Evolutionary conservation across 2,113 vertebrate genomes (phyloP), one percentile per base, ranked within the genome.

Genomic region (Cranoglanis bouderius): DNA sequence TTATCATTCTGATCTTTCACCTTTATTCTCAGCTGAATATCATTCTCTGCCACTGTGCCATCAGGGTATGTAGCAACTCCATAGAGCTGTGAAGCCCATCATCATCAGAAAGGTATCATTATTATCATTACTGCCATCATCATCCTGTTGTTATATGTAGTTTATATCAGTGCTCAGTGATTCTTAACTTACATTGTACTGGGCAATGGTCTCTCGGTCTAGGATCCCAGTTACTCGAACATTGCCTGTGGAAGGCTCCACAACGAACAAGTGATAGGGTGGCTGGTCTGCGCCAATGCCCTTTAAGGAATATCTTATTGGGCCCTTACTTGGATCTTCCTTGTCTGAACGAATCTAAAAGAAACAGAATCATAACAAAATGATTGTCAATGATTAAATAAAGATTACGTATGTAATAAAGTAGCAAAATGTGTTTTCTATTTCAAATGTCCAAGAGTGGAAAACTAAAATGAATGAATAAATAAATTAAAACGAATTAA

Each of bases 311-410:
- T 99, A 99, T 0, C 7, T 86, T 87, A 99, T 89, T 51, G 90
- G 91, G 38, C 89, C 84, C 38, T 88, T 70, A 51, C 0, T 12
- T 3, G 0, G 0, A 9, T 0, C 1, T 18, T 96, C 94, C 49
- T 77, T 92, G 70, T 99, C 98, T 38, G 97, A 99, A 89, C 96
- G 96, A 90, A 99, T 98, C 98, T 99, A 78, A 70, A 94, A 93
- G 7, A 82, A 72, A 72, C 16, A 26, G 6, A 29, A 16, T 35
- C n/a, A 70, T 51, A 10, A 65, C 57, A 67, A 57, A 74, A 86
- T 35, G 5, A 78, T 2, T 51, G 8, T 16, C 29, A 49, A 16
- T 18, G 8, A 43, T n/a, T 29, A 77, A 77, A 40, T 43, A 49
- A 78, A 49, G 21, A 43, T n/a, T 13, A 65, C 29, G 10, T n/a